A percentile compares a stretch with the other conserved stretches of the same genome.
Conservation (phyloP, 2,888 invertebrate species). For the Spodoptera exigua region DNA sequence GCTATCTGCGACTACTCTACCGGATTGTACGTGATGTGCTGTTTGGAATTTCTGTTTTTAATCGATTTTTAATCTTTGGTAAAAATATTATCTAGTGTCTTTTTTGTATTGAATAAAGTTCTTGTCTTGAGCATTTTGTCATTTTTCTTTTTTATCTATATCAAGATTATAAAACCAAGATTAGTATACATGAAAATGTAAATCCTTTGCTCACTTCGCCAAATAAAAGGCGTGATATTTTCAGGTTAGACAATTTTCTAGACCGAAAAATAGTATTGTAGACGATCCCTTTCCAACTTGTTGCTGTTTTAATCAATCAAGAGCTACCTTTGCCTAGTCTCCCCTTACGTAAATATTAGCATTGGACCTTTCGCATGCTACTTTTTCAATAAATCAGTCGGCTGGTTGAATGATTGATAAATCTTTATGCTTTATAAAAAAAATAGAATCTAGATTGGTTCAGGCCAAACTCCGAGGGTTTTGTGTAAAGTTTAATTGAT, state of each 20-base stretch:
- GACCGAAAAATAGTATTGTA: conserved; percentile 14
- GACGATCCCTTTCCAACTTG: conserved; percentile 47
- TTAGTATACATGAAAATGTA: no score
- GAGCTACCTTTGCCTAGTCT: conserved; percentile 53
- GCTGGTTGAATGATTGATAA: conserved; percentile 44
- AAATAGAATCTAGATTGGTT: not conserved
- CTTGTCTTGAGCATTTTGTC: not conserved
- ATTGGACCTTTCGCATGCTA: conserved; percentile 43
- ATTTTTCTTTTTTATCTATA: not conserved
- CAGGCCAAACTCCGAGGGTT: not conserved
- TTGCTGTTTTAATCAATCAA: conserved; percentile 65
- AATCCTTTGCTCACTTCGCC: no score
- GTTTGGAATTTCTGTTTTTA: conserved; percentile 44
- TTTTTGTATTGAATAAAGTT: not conserved
- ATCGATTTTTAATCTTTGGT: conserved; percentile 34
- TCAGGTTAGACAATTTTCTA: conserved; percentile 21
- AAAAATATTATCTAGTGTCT: conserved; percentile 25
- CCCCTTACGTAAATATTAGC: conserved; percentile 56
- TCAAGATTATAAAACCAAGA: no score
- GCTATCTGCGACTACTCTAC: conserved; percentile 53
- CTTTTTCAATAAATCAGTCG: conserved; percentile 63
- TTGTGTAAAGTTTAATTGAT: not conserved
- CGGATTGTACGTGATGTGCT: conserved; percentile 46
- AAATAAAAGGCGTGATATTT: not conserved
- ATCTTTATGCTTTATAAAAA: conserved; percentile 19